These are phyloP conservation scores for Dromococcyx pavoninus DNA, from an alignment of 2,797 vertebrate species.

Conservation along the genomic window DNA sequence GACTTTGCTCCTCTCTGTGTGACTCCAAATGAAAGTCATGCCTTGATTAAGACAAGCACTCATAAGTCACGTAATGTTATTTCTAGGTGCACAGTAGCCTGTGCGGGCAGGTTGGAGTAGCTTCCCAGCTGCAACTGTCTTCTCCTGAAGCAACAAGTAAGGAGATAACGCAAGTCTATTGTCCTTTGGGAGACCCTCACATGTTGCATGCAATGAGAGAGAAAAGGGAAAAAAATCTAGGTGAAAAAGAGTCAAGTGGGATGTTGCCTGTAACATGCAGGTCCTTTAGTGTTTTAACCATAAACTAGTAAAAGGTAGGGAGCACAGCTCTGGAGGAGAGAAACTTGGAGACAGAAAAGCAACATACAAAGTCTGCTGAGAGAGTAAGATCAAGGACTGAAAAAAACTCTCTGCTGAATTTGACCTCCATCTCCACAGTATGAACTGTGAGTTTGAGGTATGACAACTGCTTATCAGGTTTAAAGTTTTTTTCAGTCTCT, in stretches of 20 bases:
- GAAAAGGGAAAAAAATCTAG: background rate
- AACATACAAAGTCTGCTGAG: background rate
- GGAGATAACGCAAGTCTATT: background rate
- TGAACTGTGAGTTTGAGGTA: background rate
- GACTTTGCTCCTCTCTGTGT: background rate
- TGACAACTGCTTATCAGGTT: background rate
- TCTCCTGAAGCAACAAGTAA: background rate
- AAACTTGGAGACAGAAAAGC: background rate
- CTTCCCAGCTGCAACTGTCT: background rate
- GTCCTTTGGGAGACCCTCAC: background rate
- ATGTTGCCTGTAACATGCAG: background rate
- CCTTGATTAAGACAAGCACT: background rate
- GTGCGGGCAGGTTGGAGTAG: background rate
- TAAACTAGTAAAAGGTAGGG: background rate
- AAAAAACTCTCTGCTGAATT: background rate
- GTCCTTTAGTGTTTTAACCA: background rate
- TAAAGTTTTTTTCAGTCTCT: background rate
- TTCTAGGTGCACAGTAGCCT: conserved; percentile 18
- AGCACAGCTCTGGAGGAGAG: background rate
- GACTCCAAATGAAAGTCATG: background rate
- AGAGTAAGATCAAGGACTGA: background rate
- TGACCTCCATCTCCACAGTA: background rate
- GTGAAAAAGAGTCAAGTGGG: background rate
- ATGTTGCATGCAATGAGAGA: background rate
- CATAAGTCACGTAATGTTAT: background rate